These are phyloP conservation scores for Cheirogaleus medius DNA, from an alignment of 2,113 vertebrate species.

Conservation along the genomic window DNA sequence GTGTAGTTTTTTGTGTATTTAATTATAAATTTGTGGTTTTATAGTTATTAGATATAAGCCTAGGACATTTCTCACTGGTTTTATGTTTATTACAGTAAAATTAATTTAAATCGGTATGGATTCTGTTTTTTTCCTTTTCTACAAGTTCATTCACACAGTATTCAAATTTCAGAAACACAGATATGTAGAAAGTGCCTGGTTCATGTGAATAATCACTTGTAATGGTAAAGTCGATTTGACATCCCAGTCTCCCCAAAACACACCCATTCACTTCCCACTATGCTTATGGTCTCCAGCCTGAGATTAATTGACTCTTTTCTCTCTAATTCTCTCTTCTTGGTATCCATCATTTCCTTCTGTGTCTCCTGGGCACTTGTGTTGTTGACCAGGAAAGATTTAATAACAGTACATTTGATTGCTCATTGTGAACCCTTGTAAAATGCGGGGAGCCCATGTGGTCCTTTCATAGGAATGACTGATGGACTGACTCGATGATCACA, in stretches of 20 bases:
- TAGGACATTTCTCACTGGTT: constrained; percentile 1
- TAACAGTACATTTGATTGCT: not conserved
- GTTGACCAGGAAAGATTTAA: constrained; percentile 42
- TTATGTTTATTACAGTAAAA: not conserved
- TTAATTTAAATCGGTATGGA: not conserved
- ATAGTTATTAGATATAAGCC: not conserved
- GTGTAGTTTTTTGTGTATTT: not conserved
- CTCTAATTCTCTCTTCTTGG: constrained; percentile 19
- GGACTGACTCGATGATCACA: not conserved
- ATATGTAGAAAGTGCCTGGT: not conserved
- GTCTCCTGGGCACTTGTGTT: not conserved
- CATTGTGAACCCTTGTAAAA: not conserved
- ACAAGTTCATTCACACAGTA: not conserved
- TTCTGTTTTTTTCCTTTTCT: not conserved
- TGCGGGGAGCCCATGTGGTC: not conserved
- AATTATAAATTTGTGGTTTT: constrained; percentile 13
- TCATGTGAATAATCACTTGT: not conserved
- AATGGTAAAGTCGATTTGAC: not conserved
- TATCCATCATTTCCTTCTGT: not conserved
- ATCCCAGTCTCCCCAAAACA: not conserved
- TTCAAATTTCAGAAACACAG: constrained; percentile 12
- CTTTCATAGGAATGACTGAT: not conserved
- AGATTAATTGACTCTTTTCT: constrained; percentile 31
- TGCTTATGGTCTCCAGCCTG: not conserved
- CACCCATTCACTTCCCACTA: not conserved